A percentile compares a stretch with the other conserved stretches of the same genome.
Conservation (phyloP, 2,113 vertebrate species). For the Sclerurus mexicanus region DNA sequence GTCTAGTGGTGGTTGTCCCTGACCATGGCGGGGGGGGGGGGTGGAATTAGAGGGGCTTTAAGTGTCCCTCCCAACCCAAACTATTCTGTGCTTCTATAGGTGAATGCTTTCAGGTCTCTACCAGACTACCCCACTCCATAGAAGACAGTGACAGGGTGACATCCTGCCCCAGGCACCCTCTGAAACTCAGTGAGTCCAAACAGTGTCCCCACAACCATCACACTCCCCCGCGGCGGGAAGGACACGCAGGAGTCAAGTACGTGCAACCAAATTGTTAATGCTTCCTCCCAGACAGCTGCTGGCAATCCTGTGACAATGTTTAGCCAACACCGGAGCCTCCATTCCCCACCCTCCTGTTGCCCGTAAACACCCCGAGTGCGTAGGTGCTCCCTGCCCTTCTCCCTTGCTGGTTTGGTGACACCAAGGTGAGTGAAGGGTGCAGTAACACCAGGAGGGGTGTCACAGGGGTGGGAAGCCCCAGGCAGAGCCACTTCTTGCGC, state of each 20-base stretch:
- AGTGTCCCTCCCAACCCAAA: background rate
- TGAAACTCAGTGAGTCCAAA: background rate
- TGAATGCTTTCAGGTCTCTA: background rate
- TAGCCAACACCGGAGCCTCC: background rate
- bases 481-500: background rate
- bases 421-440: background rate
- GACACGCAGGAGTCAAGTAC: background rate
- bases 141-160: background rate
- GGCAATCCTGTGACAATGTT: background rate
- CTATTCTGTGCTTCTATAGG: background rate
- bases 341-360: background rate
- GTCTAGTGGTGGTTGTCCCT: background rate
- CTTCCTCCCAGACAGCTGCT: background rate
- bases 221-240: accelerated
- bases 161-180: accelerated
- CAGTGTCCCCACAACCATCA: background rate
- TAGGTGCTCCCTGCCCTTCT: background rate
- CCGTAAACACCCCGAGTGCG: background rate
- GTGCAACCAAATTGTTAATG: accelerated
- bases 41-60: background rate
- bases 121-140: accelerated
- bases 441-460: accelerated
- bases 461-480: background rate
- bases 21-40: background rate
- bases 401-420: background rate